phyloP scores from a whole-genome alignment of 1,140 invertebrate genomes.

The Amphibalanus amphitrite region DNA sequence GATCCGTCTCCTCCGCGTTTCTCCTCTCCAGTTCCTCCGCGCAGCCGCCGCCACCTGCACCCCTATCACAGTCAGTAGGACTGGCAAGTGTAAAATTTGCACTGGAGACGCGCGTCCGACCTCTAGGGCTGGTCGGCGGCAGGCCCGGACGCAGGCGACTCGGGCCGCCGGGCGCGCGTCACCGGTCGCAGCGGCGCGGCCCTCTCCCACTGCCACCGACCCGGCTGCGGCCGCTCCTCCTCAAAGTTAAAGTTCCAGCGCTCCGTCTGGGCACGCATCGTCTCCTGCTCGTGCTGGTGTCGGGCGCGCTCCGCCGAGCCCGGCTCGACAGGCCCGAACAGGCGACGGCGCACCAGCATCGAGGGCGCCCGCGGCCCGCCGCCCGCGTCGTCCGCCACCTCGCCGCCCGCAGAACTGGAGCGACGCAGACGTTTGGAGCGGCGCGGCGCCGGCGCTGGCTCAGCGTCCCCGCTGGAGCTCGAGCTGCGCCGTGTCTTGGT shows the following conservation, averaged over 20 bases:
- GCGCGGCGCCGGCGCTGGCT: background rate
- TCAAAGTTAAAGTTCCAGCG: constrained; percentile 34
- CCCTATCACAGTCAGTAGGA: background rate
- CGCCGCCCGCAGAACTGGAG: too few relatives aligned
- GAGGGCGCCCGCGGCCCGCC: too few relatives aligned
- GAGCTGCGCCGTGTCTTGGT: background rate
- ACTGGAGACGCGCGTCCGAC: background rate
- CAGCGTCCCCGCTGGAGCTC: background rate
- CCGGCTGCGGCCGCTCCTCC: constrained; percentile 24
- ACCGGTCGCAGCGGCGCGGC: too few relatives aligned
- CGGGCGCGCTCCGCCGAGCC: constrained; percentile 27
- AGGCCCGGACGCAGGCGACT: background rate
- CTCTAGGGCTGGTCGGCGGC: background rate
- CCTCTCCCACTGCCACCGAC: constrained; percentile 14
- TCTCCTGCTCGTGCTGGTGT: constrained; percentile 28
- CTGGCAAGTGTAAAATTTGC: background rate
- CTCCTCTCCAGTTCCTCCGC: too few relatives aligned
- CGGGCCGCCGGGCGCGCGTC: too few relatives aligned
- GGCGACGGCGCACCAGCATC: constrained; percentile 22
- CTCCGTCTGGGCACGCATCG: constrained; percentile 27
- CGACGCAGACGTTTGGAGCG: background rate
- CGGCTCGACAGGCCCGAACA: constrained; percentile 36
- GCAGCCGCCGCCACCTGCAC: too few relatives aligned
- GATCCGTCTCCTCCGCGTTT: too few relatives aligned
- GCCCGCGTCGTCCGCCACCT: background rate